Conservation (phyloP, 1,140 invertebrate species). For the Goniozus legneri region DNA sequence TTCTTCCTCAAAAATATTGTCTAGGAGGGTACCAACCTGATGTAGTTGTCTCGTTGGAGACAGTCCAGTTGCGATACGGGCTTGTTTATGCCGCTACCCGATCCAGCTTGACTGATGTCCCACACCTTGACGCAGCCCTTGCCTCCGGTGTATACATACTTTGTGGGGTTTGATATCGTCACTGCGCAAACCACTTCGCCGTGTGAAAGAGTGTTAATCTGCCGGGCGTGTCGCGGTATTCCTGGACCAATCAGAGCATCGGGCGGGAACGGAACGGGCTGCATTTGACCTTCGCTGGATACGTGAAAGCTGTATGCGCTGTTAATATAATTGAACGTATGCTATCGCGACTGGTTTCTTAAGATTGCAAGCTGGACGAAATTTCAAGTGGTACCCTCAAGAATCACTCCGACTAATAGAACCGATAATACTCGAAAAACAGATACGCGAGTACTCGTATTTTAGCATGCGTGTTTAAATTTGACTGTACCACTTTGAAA, state of each 20-base stretch:
- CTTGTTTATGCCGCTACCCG: conserved; percentile 61
- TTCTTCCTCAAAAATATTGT: no score
- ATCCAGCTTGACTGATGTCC: conserved; percentile 71
- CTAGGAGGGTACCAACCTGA: conserved; percentile 83
- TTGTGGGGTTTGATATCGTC: conserved; percentile 78
- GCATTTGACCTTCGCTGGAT: conserved; percentile 66
- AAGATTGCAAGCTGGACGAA: no score
- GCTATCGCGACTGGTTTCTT: no score
- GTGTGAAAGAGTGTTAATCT: conserved; percentile 75
- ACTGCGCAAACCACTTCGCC: conserved; percentile 88
- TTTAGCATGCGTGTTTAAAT: no score
- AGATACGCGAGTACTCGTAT: no score
- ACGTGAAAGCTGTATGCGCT: conserved; percentile 77
- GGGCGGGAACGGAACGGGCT: conserved; percentile 77
- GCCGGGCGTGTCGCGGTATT: conserved; percentile 76
- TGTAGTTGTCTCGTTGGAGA: conserved; percentile 85
- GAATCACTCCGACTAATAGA: no score
- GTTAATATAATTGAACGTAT: no score
- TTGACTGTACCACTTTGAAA: no score
- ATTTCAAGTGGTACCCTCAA: no score
- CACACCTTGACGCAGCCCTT: conserved; percentile 89
- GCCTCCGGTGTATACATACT: conserved; percentile 84
- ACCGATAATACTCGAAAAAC: no score
- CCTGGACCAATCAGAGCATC: conserved; percentile 91
- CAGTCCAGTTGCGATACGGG: conserved; percentile 82